These are phyloP conservation scores for Zoanthus sociatus DNA, from an alignment of 92 coral and sea anemone genomes.

Conservation along the genomic window DNA sequence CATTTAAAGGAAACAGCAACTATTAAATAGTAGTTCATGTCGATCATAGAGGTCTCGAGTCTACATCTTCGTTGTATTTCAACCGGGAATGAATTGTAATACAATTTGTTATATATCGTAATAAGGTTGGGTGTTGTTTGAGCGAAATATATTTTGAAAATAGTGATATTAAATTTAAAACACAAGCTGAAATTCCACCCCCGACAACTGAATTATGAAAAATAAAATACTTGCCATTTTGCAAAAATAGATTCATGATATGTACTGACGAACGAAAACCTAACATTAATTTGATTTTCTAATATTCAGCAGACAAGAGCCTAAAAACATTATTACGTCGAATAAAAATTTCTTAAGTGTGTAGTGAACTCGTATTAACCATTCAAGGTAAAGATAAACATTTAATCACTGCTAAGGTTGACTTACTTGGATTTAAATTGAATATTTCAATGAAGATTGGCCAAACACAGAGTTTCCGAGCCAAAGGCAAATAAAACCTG, in stretches of 20 bases:
- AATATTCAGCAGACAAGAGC: neutral
- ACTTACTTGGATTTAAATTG: neutral
- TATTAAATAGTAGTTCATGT: too few species aligned
- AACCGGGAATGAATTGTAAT: neutral
- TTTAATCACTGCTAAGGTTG: neutral
- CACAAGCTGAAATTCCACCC: neutral
- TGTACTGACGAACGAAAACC: neutral
- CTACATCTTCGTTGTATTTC: neutral
- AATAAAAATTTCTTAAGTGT: neutral
- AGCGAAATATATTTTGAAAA: neutral
- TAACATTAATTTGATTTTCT: neutral
- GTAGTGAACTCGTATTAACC: neutral
- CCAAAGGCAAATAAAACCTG: too few species aligned
- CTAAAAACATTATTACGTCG: neutral
- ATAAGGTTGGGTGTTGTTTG: neutral
- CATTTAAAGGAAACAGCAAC: neutral
- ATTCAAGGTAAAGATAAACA: neutral
- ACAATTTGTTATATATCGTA: slow-evolving; percentile 22
- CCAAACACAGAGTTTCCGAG: too few species aligned
- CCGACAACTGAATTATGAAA: neutral
- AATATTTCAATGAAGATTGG: too few species aligned
- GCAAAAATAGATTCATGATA: neutral
- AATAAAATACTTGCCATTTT: neutral
- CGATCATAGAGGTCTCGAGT: neutral
- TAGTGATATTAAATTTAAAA: neutral